phyloP scores from a whole-genome alignment of 2,797 vertebrate species.

The Enteromius argenteus region DNA sequence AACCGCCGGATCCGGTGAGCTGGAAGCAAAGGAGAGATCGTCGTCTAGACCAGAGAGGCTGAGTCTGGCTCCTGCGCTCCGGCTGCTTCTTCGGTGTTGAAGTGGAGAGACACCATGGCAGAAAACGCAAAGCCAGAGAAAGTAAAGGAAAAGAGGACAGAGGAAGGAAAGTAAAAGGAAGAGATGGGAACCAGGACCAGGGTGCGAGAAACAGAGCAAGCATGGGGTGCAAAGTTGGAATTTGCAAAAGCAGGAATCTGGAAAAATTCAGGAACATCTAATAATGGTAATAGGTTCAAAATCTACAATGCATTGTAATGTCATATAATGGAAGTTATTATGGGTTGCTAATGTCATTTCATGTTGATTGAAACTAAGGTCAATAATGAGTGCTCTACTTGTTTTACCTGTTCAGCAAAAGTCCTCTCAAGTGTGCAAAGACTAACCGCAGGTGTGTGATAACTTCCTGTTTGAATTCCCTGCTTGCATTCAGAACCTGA shows the following conservation, averaged over 20 bases:
- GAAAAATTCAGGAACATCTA: constrained; percentile 14
- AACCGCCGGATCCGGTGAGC: neutral
- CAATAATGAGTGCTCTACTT: constrained; percentile 8
- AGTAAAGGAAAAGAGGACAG: neutral
- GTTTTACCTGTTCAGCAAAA: constrained; percentile 55
- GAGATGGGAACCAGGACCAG: neutral
- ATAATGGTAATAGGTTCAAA: neutral
- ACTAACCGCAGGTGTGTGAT: neutral
- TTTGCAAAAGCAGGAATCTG: constrained; percentile 25
- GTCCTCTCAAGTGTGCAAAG: constrained; percentile 9
- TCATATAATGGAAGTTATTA: neutral
- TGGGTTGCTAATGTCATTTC: neutral
- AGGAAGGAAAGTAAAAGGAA: neutral
- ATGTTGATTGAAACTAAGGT: neutral
- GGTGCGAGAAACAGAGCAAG: neutral
- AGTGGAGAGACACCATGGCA: neutral
- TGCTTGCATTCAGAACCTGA: constrained; percentile 11
- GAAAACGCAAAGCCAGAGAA: neutral
- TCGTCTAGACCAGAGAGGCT: neutral
- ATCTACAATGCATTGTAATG: neutral
- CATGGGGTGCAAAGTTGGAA: neutral
- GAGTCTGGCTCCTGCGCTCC: neutral
- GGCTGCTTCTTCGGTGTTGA: neutral
- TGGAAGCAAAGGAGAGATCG: neutral
- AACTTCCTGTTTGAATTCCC: constrained; percentile 7